Conservation (phyloP, 2,113 vertebrate species). For the Struthio camelus region DNA sequence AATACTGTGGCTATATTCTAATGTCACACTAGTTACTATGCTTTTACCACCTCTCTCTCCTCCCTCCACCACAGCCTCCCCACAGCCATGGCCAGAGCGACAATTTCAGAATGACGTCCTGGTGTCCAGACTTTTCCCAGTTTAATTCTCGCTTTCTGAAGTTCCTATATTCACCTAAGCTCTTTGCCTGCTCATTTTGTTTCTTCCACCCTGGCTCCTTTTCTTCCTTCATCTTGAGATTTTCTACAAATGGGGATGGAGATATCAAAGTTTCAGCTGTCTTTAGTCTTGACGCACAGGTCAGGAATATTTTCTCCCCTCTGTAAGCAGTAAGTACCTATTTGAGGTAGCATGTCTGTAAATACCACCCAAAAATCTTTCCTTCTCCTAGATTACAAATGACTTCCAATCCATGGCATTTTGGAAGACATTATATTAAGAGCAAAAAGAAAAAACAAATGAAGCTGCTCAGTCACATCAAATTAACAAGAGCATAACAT, state of each 20-base stretch:
- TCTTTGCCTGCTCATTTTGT: background rate
- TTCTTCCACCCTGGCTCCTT: background rate
- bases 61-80: background rate
- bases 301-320: background rate
- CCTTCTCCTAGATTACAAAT: background rate
- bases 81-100: background rate
- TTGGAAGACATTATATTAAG: background rate
- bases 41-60: background rate
- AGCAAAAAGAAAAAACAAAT: background rate
- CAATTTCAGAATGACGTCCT: background rate
- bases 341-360: background rate
- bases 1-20: background rate
- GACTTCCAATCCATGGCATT: background rate
- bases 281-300: background rate
- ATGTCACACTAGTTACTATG: accelerated
- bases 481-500: background rate
- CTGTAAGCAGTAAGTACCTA: background rate
- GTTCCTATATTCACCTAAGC: background rate
- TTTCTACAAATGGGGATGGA: background rate
- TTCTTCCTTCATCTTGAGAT: background rate
- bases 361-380: background rate
- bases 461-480: background rate
- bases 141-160: background rate
- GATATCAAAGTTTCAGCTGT: background rate
- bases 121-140: background rate